phyloP scores from a whole-genome alignment of 64 coral and sea anemone species.

The Porites australiensis region DNA sequence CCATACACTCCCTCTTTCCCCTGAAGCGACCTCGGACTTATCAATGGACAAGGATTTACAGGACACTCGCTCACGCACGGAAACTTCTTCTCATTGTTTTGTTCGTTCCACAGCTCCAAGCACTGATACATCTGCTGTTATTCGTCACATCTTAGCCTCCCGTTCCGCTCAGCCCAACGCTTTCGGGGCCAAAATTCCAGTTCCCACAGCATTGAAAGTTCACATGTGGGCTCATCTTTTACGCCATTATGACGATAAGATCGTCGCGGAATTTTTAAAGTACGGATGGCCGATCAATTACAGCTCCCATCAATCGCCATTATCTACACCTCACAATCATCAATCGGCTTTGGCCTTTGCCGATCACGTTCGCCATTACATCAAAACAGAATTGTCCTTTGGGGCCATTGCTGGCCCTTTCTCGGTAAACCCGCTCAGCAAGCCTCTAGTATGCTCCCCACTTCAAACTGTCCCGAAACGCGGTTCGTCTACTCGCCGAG shows the following conservation, averaged over 20 bases:
- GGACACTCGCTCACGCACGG: no score
- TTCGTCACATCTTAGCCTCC: neutral
- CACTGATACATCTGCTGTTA: neutral
- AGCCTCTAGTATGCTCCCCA: neutral
- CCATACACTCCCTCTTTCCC: neutral
- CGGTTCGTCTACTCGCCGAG: neutral
- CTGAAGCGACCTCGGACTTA: no score
- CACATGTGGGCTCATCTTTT: neutral
- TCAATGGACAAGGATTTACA: no score
- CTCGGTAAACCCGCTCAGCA: neutral
- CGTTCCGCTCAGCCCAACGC: neutral
- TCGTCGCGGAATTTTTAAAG: neutral
- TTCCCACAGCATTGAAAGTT: neutral
- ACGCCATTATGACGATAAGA: neutral
- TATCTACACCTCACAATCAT: neutral
- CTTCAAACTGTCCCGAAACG: conserved; percentile 6
- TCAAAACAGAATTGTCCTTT: conserved; percentile 15
- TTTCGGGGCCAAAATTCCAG: conserved; percentile 15
- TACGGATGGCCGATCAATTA: conserved; percentile 32
- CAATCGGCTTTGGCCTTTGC: neutral
- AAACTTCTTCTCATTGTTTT: no score
- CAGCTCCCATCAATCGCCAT: neutral
- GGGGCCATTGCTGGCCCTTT: conserved; percentile 2
- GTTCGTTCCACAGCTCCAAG: no score
- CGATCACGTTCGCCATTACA: conserved; percentile 1